Base-by-base conservation (phyloP, 2,113 vertebrate species). In the Psittacara wagleri region DNA sequence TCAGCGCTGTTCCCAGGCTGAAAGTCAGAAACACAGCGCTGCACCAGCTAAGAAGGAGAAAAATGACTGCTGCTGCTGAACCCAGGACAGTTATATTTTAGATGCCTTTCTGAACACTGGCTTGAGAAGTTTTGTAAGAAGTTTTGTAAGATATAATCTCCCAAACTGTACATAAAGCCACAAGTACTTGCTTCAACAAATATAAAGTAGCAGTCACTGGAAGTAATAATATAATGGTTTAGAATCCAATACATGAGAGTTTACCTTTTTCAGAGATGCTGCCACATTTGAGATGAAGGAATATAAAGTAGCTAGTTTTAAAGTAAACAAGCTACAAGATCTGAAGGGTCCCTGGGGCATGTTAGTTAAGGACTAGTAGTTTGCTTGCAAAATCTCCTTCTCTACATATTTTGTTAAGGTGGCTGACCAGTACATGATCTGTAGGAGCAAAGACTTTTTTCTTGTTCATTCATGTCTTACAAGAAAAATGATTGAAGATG, bases 111-210 rank as follows among this genome's bases (percentile, higher is more conserved):
- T 77, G 43, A 54, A 69, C 4, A 86, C 4, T 24, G 20, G 29
- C 7, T 64, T 52, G 35, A 76, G 20, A 13, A 68, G 8, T 17
- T 43, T 43, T 43, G 41, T 41, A 13, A 24, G 13, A 46, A 27
- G 13, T 9, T 54, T 54, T 29, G 27, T 29, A 17, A 6, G 17
- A 73, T 12, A 48, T 12, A 29, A 59, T 57, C 27, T 80, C 52
- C 22, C 27, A 73, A 79, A 24, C 17, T 13, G 20, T 27, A 64
- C 0, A 0, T 13, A 51, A 52, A 11, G 18, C 15, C 22, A 19
- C 22, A n/a, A 90, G 14, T 8, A 49, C 17, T 82, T 73, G 2
- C 6, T 64, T 64, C 72, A 68, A 27, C 22, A 62, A 68, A 51
- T 55, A 18, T 31, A 87, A 66, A 10, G 3, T 27, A 84, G 9